phyloP scores from a whole-genome alignment of 2,888 invertebrate species.

The Drosophila nr. fundita region DNA sequence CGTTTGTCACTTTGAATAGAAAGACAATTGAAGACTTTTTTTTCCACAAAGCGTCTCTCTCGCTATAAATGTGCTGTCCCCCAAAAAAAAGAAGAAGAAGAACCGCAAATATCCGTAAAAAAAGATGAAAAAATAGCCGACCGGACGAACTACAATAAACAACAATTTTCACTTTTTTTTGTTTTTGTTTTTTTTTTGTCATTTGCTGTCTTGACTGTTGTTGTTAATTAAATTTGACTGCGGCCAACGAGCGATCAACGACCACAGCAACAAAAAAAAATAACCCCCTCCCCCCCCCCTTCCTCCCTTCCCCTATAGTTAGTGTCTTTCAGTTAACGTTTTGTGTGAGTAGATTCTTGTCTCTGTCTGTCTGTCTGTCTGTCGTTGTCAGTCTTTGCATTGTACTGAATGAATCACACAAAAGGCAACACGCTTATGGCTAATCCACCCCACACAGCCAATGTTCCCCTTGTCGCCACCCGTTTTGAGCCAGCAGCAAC shows the following conservation, averaged over 20 bases:
- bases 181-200: constrained; percentile 33
- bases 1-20: constrained; percentile 4
- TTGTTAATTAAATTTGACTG: constrained; percentile 75
- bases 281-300: constrained; percentile 1
- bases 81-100: constrained; percentile 29
- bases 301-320: not conserved
- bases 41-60: constrained; percentile 11
- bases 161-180: constrained; percentile 72
- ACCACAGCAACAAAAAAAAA: constrained; percentile 46
- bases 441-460: constrained; percentile 11
- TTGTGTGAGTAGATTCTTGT: constrained; percentile 21
- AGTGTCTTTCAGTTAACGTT: constrained; percentile 49
- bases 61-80: constrained; percentile 50
- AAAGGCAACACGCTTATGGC: constrained; percentile 59
- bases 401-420: constrained; percentile 65
- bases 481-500: not conserved
- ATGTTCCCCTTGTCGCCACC: not conserved
- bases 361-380: constrained; percentile 16
- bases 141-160: constrained; percentile 70
- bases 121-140: constrained; percentile 42
- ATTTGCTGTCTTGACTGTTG: constrained; percentile 44
- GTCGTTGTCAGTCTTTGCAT: constrained; percentile 40
- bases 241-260: constrained; percentile 72
- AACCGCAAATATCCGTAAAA: constrained; percentile 72
- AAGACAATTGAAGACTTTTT: constrained; percentile 38